Percentiles rank a stretch among this genome's conserved stretches.
These are phyloP conservation scores for Myopa tessellatipennis DNA, from an alignment of 2,888 invertebrate genomes.

Conservation along the genomic window DNA sequence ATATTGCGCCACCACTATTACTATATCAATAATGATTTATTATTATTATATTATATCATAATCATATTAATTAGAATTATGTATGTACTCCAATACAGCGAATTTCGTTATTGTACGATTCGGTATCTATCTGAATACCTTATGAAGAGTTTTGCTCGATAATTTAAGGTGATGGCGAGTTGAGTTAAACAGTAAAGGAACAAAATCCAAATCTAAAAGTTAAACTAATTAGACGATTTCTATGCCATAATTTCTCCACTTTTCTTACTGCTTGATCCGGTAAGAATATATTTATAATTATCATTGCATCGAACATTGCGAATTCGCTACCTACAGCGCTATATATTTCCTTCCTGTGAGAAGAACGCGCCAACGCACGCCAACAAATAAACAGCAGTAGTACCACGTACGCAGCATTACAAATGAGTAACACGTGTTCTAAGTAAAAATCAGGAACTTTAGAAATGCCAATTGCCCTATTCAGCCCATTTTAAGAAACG, in stretches of 20 bases:
- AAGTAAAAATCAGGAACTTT: constrained; percentile 43
- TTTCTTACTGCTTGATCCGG: constrained; percentile 75
- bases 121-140: too few species aligned
- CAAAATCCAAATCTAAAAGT: constrained; percentile 81
- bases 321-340: constrained; percentile 81
- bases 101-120: not conserved
- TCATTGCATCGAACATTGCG: constrained; percentile 82
- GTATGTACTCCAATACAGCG: not conserved
- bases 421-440: constrained; percentile 68
- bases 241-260: not conserved
- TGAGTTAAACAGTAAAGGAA: constrained; percentile 90
- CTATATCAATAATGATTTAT: too few species aligned
- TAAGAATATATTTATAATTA: constrained; percentile 83
- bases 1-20: too few species aligned
- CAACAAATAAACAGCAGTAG: constrained; percentile 85
- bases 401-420: constrained; percentile 79
- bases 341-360: constrained; percentile 72
- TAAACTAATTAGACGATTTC: not conserved
- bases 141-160: constrained; percentile 3
- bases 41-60: too few species aligned
- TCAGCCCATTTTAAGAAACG: not conserved
- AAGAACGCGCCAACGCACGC: constrained; percentile 77
- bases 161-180: constrained; percentile 79
- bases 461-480: not conserved
- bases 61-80: too few species aligned